Evolutionary conservation across 1,140 invertebrate genomes (phyloP).

Genomic region (Apis cerana): DNA sequence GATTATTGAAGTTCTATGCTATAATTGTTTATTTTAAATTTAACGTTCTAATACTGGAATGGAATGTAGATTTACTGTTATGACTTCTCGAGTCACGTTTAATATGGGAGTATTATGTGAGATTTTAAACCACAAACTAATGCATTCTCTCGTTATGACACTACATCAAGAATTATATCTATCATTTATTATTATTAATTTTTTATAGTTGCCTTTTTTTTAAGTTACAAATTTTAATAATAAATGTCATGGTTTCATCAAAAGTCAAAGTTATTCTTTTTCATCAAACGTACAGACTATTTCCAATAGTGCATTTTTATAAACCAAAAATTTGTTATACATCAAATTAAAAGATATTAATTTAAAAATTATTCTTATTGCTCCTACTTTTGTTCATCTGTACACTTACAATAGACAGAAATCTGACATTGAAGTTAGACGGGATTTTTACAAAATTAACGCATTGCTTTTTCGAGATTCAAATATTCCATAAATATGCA

Average conservation of each 20-base stretch:
- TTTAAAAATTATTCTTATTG: neutral
- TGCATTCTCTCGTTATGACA: neutral
- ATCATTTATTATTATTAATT: neutral
- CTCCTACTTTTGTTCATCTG: neutral
- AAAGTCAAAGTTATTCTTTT: no score
- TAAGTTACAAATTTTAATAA: no score
- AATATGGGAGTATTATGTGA: neutral
- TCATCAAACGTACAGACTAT: no score
- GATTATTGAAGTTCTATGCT: conserved; percentile 16
- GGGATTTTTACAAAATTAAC: neutral
- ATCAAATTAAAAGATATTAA: no score
- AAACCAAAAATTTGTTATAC: no score
- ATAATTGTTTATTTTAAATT: conserved; percentile 35
- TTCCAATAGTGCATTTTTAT: no score
- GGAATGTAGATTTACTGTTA: neutral
- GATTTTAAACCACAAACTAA: neutral
- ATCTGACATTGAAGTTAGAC: neutral
- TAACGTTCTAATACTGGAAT: neutral
- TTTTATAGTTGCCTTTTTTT: no score
- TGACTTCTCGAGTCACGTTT: neutral
- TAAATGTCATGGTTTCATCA: no score
- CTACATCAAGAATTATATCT: neutral
- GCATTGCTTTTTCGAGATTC: neutral
- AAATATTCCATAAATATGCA: neutral
- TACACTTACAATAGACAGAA: neutral